Percentiles rank a stretch among this genome's conserved stretches.
These are phyloP conservation scores for Morpho deidamia DNA, from an alignment of 2,888 invertebrate species.

Conservation along the genomic window DNA sequence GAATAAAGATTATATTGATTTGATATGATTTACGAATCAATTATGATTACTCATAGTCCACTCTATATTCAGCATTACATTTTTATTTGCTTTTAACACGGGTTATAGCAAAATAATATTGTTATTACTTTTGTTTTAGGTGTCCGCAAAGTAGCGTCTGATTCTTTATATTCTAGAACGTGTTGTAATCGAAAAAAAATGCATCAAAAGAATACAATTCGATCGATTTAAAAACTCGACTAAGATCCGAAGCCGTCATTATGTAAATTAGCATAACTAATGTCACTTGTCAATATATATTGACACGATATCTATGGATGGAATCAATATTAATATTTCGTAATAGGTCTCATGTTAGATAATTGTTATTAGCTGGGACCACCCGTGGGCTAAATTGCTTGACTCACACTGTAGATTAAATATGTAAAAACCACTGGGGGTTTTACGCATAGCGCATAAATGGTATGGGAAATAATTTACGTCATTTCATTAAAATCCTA, in stretches of 20 bases:
- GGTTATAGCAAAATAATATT: too few relatives aligned
- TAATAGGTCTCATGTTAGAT: constrained; percentile 6
- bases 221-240: not conserved
- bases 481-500: too few relatives aligned
- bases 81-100: too few relatives aligned
- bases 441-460: too few relatives aligned
- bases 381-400: constrained; percentile 7
- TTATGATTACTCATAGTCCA: too few relatives aligned
- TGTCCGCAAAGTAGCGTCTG: too few relatives aligned
- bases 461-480: too few relatives aligned
- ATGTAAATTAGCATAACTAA: constrained; percentile 10
- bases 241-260: not conserved
- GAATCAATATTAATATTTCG: constrained; percentile 6
- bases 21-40: too few relatives aligned
- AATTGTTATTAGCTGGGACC: constrained; percentile 5
- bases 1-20: too few relatives aligned
- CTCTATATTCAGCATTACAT: too few relatives aligned
- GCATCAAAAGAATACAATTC: not conserved
- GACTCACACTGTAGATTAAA: not conserved
- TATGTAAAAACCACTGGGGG: not conserved
- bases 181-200: not conserved
- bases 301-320: constrained; percentile 1
- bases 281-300: constrained; percentile 9
- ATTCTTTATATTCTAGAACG: not conserved
- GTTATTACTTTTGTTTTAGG: not conserved